phyloP scores from a whole-genome alignment of 2,888 invertebrate genomes.

The Epiblema foenella region DNA sequence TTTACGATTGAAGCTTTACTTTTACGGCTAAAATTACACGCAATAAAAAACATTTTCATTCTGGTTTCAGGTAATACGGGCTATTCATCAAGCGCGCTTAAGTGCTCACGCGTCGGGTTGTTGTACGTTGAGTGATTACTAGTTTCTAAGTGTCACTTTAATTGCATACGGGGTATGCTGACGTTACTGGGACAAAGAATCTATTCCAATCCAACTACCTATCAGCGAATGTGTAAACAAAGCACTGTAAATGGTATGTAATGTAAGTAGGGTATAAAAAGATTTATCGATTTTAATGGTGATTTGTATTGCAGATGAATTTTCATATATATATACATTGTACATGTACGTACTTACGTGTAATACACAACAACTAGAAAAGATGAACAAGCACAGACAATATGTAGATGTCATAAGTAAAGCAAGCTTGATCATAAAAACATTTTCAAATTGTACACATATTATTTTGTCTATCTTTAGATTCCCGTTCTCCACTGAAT shows the following conservation, averaged over 20 bases:
- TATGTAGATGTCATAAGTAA: no score
- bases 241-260: background rate
- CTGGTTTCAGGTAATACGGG: conserved; percentile 55
- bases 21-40: conserved; percentile 52
- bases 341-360: background rate
- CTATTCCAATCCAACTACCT: background rate
- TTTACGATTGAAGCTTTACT: conserved; percentile 54
- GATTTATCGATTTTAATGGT: background rate
- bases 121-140: conserved; percentile 18
- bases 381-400: no score
- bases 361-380: background rate
- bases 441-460: no score
- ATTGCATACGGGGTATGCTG: conserved; percentile 4
- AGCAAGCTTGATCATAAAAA: no score
- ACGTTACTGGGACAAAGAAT: background rate
- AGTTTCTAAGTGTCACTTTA: conserved; percentile 4
- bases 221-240: background rate
- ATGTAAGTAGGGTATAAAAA: background rate
- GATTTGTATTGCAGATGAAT: background rate
- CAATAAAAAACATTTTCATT: conserved; percentile 51
- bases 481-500: no score
- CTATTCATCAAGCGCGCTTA: conserved; percentile 43
- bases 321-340: no score
- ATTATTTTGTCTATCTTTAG: no score
- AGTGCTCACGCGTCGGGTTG: conserved; percentile 9